Conservation (phyloP, 2,888 invertebrate species). For the Dugesia japonica region DNA sequence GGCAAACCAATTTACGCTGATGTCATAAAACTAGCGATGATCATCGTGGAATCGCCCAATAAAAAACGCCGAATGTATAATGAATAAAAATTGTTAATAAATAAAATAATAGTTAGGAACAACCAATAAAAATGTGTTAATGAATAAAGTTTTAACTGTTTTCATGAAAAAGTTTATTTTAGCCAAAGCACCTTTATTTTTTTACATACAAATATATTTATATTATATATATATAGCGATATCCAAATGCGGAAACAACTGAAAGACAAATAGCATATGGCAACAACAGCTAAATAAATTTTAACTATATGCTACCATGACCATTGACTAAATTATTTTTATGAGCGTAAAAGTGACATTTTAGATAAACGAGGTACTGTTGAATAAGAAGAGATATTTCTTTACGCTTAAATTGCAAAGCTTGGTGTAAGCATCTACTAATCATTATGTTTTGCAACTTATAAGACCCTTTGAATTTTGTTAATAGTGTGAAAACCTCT, state of each 20-base stretch:
- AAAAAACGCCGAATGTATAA: not conserved
- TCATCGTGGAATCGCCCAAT: not conserved
- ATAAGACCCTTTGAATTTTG: slow-evolving; percentile 20
- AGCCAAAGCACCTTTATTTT: slow-evolving; percentile 20
- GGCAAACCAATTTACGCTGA: not conserved
- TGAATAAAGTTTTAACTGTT: no score
- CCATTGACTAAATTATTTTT: slow-evolving; percentile 16
- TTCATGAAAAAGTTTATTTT: no score
- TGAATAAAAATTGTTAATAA: not conserved
- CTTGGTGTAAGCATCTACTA: slow-evolving; percentile 9
- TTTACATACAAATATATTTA: slow-evolving; percentile 5
- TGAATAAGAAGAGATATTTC: slow-evolving; percentile 2
- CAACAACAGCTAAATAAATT: not conserved
- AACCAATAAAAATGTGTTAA: no score
- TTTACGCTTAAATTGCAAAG: slow-evolving; percentile 9
- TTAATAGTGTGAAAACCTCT: not conserved
- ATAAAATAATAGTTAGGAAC: not conserved
- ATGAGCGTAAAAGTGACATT: not conserved
- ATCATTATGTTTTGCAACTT: slow-evolving; percentile 3
- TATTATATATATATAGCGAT: no score
- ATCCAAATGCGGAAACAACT: slow-evolving; percentile 10
- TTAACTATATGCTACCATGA: not conserved
- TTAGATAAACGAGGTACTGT: not conserved
- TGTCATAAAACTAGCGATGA: not conserved
- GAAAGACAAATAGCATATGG: slow-evolving; percentile 8